Conservation (phyloP, 1,140 invertebrate genomes). For the Maniola jurtina region DNA sequence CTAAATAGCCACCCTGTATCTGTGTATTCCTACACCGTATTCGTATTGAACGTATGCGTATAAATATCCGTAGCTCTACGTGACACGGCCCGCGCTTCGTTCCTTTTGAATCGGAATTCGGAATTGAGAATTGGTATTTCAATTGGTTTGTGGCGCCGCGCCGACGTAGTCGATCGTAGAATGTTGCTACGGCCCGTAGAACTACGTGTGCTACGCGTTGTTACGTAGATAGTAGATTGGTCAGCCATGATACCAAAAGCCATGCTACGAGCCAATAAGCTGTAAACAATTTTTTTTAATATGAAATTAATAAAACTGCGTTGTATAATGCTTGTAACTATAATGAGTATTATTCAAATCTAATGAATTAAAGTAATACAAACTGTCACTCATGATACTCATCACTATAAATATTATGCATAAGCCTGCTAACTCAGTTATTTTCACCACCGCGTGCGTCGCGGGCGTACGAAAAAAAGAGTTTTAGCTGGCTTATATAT, state of each 20-base stretch:
- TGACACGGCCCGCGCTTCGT: slow-evolving; percentile 38
- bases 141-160: slow-evolving; percentile 53
- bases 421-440: no score
- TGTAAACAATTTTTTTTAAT: no score
- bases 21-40: slow-evolving; percentile 14
- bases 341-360: no score
- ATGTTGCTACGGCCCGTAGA: slow-evolving; percentile 24
- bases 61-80: slow-evolving; percentile 38
- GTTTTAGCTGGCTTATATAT: no score
- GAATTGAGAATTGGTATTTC: slow-evolving; percentile 55
- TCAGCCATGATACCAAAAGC: neutral
- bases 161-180: slow-evolving; percentile 36
- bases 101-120: slow-evolving; percentile 50
- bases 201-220: slow-evolving; percentile 5
- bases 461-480: no score
- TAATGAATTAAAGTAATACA: no score
- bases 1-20: neutral
- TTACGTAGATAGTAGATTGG: neutral
- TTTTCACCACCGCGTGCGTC: no score
- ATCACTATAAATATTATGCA: no score
- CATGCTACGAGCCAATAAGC: no score
- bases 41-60: slow-evolving; percentile 27
- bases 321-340: no score
- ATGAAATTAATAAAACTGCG: no score
- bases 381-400: no score